A percentile compares a stretch with the other conserved stretches of the same genome.
These are phyloP conservation scores for Bagarius yarrelli DNA, from an alignment of 2,113 vertebrate genomes.

Conservation along the genomic window DNA sequence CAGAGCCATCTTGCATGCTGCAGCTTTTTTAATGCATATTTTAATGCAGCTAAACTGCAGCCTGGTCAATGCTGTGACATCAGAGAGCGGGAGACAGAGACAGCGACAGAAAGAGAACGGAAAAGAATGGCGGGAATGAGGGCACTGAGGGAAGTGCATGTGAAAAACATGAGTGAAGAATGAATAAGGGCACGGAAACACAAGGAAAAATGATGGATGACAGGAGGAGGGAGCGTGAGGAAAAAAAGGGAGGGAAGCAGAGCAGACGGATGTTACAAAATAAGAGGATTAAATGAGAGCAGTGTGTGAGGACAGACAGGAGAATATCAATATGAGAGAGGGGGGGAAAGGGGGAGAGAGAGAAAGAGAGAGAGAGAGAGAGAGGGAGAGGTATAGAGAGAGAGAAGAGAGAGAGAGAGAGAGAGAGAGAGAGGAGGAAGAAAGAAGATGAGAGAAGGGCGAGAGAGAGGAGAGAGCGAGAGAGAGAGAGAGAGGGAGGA, in stretches of 20 bases:
- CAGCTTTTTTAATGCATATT: slow-evolving; percentile 9
- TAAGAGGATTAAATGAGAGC: neutral
- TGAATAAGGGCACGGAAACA: neutral
- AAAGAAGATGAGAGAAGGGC: too few relatives aligned
- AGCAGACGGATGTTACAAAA: neutral
- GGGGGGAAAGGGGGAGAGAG: too few relatives aligned
- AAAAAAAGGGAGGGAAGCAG: neutral
- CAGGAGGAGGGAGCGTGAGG: slow-evolving; percentile 17
- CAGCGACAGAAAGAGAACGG: neutral
- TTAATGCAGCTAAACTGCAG: slow-evolving; percentile 14
- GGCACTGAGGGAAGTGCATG: slow-evolving; percentile 48
- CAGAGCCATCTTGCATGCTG: neutral
- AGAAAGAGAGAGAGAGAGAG: too few relatives aligned
- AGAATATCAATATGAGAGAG: neutral
- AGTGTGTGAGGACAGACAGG: neutral
- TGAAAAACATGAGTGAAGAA: neutral
- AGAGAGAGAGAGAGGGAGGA: too few relatives aligned
- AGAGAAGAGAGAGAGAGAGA: too few relatives aligned
- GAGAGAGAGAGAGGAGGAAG: too few relatives aligned
- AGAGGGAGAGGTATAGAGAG: too few relatives aligned
- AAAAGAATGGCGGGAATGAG: neutral
- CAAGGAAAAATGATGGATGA: slow-evolving; percentile 7
- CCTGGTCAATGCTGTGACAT: slow-evolving; percentile 4
- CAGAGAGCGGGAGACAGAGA: neutral
- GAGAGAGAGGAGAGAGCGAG: too few relatives aligned